phyloP scores from a whole-genome alignment of 1,140 invertebrate species.

The Gryon sp. region DNA sequence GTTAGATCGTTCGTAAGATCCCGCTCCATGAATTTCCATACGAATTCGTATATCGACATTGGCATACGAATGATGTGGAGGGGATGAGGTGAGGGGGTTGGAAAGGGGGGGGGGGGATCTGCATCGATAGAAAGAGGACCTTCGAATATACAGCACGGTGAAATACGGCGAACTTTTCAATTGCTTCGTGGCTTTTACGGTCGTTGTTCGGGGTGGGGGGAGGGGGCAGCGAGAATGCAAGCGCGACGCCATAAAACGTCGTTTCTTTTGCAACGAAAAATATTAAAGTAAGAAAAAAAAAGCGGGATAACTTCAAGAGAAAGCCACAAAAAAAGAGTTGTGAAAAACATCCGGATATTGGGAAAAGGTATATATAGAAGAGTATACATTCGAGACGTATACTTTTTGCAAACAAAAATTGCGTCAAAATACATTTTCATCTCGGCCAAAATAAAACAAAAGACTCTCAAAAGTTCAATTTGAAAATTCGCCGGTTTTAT shows the following conservation, averaged over 20 bases:
- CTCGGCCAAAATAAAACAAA: not conserved
- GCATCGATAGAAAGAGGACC: conserved; percentile 28
- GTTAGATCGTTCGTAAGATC: conserved; percentile 31
- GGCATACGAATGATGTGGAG: conserved; percentile 42
- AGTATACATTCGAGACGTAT: no score
- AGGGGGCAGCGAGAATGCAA: conserved; percentile 8
- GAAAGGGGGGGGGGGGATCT: no score
- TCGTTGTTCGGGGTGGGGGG: conserved; percentile 25
- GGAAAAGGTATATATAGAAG: no score
- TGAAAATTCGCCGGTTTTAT: conserved; percentile 1
- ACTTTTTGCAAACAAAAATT: not conserved
- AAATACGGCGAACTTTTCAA: conserved; percentile 41
- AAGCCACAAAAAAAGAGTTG: not conserved
- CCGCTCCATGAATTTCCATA: conserved; percentile 29
- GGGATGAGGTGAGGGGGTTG: no score
- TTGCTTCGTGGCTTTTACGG: conserved; percentile 39
- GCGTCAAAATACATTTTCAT: conserved; percentile 6
- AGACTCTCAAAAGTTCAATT: conserved; percentile 9
- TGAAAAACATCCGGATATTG: not conserved
- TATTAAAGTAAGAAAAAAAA: conserved; percentile 14
- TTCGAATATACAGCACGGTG: conserved; percentile 29
- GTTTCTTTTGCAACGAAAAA: conserved; percentile 28
- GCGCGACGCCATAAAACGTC: conserved; percentile 17
- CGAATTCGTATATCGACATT: conserved; percentile 32
- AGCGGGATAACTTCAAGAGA: no score